Conservation (phyloP, 64 coral and sea anemone genomes). For the Montipora efflorescens region DNA sequence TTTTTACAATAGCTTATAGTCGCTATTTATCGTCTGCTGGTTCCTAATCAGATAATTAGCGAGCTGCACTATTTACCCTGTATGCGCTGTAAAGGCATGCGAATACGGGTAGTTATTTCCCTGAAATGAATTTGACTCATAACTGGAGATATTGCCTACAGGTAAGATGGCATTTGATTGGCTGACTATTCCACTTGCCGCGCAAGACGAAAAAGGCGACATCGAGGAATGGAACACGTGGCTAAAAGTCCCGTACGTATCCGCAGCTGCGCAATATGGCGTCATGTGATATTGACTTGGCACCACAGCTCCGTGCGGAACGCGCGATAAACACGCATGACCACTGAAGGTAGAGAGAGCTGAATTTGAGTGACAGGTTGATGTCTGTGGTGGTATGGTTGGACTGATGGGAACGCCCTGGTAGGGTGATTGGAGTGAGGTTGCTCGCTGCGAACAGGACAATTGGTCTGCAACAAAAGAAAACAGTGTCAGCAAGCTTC, state of each 20-base stretch:
- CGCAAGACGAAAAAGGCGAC: constrained; percentile 53
- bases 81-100: constrained; percentile 57
- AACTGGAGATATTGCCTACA: constrained; percentile 44
- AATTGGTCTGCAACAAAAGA: constrained; percentile 16
- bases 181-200: constrained; percentile 41
- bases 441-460: constrained; percentile 57
- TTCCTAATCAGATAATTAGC: neutral
- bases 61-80: neutral
- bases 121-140: constrained; percentile 62
- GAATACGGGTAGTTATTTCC: constrained; percentile 4
- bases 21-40: no score
- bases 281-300: constrained; percentile 82
- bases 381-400: constrained; percentile 29
- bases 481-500: neutral
- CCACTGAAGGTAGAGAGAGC: constrained; percentile 61
- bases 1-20: no score
- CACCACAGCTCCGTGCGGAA: constrained; percentile 55
- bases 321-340: constrained; percentile 72
- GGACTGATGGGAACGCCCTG: constrained; percentile 40
- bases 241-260: constrained; percentile 80
- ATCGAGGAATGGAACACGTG: constrained; percentile 71
- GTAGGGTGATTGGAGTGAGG: constrained; percentile 9
- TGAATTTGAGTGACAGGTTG: constrained; percentile 60
- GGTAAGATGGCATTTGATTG: constrained; percentile 39
- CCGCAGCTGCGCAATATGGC: constrained; percentile 79